phyloP scores from a whole-genome alignment of 2,888 invertebrate genomes.

The Perdita meconis region DNA sequence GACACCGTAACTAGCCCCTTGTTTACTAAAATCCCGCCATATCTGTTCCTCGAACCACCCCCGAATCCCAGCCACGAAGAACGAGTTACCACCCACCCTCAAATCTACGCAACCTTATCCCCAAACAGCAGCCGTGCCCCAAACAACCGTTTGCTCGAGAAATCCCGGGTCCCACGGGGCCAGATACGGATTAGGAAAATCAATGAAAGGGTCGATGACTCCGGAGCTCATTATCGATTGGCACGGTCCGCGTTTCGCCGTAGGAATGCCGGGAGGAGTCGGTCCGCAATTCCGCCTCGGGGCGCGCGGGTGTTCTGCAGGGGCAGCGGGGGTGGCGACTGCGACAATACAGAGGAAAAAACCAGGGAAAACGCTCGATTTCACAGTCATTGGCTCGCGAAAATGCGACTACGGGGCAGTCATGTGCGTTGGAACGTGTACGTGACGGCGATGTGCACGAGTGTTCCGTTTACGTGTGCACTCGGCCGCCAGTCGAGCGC shows the following conservation, averaged over 20 bases:
- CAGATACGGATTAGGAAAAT: neutral
- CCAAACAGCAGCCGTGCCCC: no score
- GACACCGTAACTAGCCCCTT: no score
- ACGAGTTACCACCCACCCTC: no score
- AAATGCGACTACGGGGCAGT: constrained; percentile 67
- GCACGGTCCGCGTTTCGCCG: constrained; percentile 5
- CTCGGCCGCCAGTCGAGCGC: constrained; percentile 43
- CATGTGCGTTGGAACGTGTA: constrained; percentile 69
- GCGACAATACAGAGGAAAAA: constrained; percentile 61
- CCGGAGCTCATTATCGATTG: constrained; percentile 50
- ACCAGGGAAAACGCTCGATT: constrained; percentile 72
- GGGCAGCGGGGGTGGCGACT: no score
- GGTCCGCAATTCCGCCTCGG: constrained; percentile 49
- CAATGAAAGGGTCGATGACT: constrained; percentile 13
- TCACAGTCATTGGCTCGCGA: constrained; percentile 76
- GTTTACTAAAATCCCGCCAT: no score
- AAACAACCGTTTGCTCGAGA: no score
- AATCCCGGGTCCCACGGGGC: no score
- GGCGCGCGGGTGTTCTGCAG: neutral
- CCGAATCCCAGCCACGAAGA: no score
- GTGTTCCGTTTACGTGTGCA: constrained; percentile 64
- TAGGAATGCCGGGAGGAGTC: constrained; percentile 28
- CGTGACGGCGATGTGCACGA: constrained; percentile 46
- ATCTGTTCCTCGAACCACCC: no score
- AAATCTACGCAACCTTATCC: no score